Conservation (phyloP, 2,113 vertebrate species). For the Clarias gariepinus region DNA sequence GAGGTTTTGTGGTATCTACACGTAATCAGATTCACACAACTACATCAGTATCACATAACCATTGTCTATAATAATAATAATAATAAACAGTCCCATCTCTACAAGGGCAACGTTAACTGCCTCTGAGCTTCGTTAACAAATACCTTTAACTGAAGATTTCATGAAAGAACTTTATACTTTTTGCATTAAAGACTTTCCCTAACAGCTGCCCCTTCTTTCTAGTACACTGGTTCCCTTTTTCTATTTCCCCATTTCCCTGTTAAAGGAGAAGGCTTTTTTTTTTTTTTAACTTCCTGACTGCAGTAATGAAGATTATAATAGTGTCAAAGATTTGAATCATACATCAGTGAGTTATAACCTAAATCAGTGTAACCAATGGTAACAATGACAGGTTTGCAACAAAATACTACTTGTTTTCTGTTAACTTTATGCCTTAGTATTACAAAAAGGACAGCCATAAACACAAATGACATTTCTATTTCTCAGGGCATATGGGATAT, state of each 20-base stretch:
- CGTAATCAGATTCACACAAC: background rate
- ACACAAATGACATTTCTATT: background rate
- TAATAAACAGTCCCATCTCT: background rate
- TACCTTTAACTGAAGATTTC: background rate
- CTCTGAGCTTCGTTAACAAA: background rate
- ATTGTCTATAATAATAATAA: background rate
- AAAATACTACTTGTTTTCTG: background rate
- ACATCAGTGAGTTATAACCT: background rate
- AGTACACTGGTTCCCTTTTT: background rate
- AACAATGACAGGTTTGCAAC: background rate
- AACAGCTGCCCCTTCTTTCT: background rate
- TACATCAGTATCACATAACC: background rate
- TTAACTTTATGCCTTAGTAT: background rate
- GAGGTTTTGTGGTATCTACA: background rate
- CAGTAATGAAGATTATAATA: background rate
- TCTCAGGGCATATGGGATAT: background rate
- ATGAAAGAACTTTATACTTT: background rate
- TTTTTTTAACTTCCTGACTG: background rate
- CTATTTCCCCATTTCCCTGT: background rate
- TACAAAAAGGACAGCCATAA: background rate
- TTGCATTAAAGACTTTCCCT: background rate
- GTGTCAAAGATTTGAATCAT: background rate
- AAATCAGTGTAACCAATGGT: background rate
- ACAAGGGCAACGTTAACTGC: background rate
- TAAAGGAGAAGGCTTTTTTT: background rate